Conservation (phyloP, 2,888 invertebrate species). For the Stenoptilia bipunctidactyla region DNA sequence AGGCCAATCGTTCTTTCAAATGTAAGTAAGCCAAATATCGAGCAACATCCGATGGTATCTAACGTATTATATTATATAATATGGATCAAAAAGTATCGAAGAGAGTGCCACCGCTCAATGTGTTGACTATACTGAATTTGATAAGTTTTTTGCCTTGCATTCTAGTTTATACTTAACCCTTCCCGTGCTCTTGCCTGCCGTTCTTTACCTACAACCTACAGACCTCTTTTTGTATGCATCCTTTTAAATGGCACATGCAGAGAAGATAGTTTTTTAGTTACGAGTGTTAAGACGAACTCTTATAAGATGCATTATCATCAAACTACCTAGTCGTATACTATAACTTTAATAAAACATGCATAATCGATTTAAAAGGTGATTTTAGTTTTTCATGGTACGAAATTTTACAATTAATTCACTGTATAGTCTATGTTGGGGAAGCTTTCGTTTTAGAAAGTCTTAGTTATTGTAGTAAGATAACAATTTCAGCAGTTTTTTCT, state of each 20-base stretch:
- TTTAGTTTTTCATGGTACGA: no score
- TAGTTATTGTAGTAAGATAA: no score
- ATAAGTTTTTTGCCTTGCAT: slow-evolving; percentile 42
- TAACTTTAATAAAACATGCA: slow-evolving; percentile 55
- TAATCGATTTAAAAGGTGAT: slow-evolving; percentile 49
- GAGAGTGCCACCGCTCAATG: not conserved
- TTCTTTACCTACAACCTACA: no score
- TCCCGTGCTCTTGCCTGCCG: slow-evolving; percentile 50
- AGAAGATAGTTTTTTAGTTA: slow-evolving; percentile 46
- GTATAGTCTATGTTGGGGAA: no score
- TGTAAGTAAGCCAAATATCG: no score
- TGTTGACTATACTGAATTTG: slow-evolving; percentile 18
- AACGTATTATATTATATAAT: no score
- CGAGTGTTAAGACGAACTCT: slow-evolving; percentile 28
- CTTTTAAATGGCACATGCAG: slow-evolving; percentile 70
- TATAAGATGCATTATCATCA: slow-evolving; percentile 66
- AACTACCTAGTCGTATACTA: slow-evolving; percentile 52
- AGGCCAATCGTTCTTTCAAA: no score
- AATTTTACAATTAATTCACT: no score
- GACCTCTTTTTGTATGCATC: slow-evolving; percentile 47
- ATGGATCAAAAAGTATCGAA: no score
- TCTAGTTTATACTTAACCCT: slow-evolving; percentile 47
- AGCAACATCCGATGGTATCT: no score
- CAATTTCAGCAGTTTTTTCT: no score
- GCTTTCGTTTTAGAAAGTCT: no score